phyloP scores from a whole-genome alignment of 1,140 invertebrate species.

The Patella vulgata region DNA sequence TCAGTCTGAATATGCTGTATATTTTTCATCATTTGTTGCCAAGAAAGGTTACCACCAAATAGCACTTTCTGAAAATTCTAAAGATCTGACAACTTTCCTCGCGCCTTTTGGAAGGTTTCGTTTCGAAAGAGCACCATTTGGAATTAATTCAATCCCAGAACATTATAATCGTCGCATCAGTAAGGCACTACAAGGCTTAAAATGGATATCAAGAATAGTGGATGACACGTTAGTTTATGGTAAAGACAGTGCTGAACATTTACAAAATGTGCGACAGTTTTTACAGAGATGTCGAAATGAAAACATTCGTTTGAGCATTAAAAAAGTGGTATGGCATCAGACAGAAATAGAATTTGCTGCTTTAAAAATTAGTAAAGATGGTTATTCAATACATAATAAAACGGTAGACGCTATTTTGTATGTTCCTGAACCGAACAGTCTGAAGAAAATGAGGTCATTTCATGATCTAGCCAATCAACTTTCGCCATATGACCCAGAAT shows the following conservation, averaged over 20 bases:
- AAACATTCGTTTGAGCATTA: no score
- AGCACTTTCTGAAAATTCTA: slow-evolving; percentile 14
- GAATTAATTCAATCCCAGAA: slow-evolving; percentile 4
- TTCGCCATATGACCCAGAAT: no score
- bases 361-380: no score
- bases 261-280: no score
- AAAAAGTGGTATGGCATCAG: no score
- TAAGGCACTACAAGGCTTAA: slow-evolving; percentile 4
- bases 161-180: not conserved
- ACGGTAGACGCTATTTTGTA: no score
- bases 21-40: slow-evolving; percentile 59
- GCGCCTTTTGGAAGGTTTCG: slow-evolving; percentile 17
- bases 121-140: slow-evolving; percentile 16
- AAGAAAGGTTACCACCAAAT: slow-evolving; percentile 61
- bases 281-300: no score
- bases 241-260: not conserved
- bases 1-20: not conserved
- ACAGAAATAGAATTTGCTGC: no score
- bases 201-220: slow-evolving; percentile 10
- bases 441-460: no score
- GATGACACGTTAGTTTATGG: slow-evolving; percentile 12
- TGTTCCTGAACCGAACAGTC: no score
- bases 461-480: no score
- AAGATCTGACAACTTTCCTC: slow-evolving; percentile 23
- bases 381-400: no score